Conservation (phyloP, 2,113 vertebrate genomes). For the Pica pica region DNA sequence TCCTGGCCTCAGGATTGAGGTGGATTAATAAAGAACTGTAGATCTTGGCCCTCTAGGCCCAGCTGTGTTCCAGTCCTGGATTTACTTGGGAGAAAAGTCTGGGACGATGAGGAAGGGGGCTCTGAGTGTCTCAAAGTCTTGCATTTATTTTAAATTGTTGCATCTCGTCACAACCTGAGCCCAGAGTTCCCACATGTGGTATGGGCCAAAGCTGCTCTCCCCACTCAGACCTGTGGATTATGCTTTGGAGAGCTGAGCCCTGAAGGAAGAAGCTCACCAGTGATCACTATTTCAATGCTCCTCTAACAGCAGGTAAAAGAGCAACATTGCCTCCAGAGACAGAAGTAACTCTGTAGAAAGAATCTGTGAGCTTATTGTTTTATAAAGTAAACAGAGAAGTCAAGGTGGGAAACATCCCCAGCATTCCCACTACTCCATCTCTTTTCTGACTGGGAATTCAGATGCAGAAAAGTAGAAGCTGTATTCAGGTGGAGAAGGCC, state of each 20-base stretch:
- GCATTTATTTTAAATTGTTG: not conserved
- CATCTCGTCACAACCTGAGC: not conserved
- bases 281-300: not conserved
- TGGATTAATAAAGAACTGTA: not conserved
- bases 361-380: not conserved
- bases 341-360: not conserved
- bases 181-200: accelerated
- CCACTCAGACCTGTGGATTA: not conserved
- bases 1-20: not conserved
- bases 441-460: not conserved
- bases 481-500: not conserved
- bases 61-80: not conserved
- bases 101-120: not conserved
- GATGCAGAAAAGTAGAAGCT: not conserved
- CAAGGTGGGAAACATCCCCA: not conserved
- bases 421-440: not conserved
- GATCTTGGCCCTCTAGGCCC: not conserved
- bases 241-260: not conserved
- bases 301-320: not conserved
- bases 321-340: not conserved
- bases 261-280: not conserved
- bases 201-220: not conserved
- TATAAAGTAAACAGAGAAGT: not conserved
- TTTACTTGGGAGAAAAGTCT: not conserved
- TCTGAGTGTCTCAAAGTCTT: not conserved